Percentiles rank a stretch among this genome's conserved stretches.
These are phyloP conservation scores for Aphodius sticticus DNA, from an alignment of 2,888 invertebrate species.

Conservation along the genomic window DNA sequence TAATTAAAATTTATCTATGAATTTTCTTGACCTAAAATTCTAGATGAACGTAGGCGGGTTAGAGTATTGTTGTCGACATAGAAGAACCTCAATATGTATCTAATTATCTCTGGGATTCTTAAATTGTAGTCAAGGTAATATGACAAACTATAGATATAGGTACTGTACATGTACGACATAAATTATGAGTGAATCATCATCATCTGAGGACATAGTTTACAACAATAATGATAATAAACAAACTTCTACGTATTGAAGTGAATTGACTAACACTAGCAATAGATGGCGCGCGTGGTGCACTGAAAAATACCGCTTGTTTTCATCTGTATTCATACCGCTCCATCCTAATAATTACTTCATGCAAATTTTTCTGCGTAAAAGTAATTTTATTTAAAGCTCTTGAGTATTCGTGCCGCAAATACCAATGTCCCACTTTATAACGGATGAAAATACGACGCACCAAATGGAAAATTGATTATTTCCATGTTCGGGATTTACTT, in stretches of 20 bases:
- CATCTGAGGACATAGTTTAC: not conserved
- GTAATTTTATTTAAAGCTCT: not conserved
- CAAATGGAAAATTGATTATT: not conserved
- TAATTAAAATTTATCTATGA: not conserved
- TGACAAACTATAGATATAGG: not conserved
- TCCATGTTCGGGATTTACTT: not conserved
- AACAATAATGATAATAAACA: not conserved
- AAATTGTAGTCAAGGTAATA: not conserved
- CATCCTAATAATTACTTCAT: not conserved
- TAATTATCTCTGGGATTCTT: not conserved
- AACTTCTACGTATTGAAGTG: too few species aligned
- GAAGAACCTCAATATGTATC: not conserved
- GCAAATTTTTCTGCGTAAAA: slow-evolving; percentile 4
- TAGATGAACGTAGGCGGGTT: not conserved
- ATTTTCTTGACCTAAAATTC: not conserved
- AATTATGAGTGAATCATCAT: not conserved
- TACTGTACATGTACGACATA: not conserved
- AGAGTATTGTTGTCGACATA: not conserved
- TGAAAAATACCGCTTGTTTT: not conserved
- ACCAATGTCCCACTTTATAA: not conserved
- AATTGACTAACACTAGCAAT: too few species aligned
- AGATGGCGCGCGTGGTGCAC: not conserved
- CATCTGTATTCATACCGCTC: not conserved
- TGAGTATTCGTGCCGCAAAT: not conserved
- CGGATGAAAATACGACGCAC: not conserved